Base-by-base conservation (phyloP, 1,140 invertebrate species). In the Cotesia chilonis region DNA sequence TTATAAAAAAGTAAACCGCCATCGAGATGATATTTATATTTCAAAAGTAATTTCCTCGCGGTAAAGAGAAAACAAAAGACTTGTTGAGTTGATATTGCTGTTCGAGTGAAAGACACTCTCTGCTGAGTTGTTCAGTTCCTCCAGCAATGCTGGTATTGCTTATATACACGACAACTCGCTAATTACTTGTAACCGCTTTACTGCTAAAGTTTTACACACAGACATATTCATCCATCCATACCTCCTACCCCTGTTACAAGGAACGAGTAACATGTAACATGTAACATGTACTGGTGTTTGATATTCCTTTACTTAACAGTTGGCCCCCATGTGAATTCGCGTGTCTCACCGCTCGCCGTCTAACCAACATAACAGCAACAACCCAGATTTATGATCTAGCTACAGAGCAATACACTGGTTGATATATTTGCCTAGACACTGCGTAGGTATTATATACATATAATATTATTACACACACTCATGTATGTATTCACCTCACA, bases 331-430 rank as follows among this genome's bases (percentile, higher is more conserved):
- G 68, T 41, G 63, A 66, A 71, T 66, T 59, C 10, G 47, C 60
- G 64, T 68, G 65, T 57, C 38, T 61, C 65, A 14, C 10, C 28
- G 28, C 28, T 28, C 28, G 28, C 2, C 28, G 28, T 28, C 28
- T 2, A 28, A 28, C 28, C 28, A 28, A 28, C 28, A 28, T 28
- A 28, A 28, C 28, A 28, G 28, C 1, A 10, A 51, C 20, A 60
- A 38, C 41, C 38, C 14, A 52, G 64, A 72, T 72, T 72, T 68
- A 72, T 72, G 71, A 72, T 68, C 55, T 64, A 47, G 38, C 10
- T 36, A 12, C 60, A 17, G 37, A 63, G 10, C 37, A 37, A n/a
- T 63, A 63, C 36, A 37, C 60, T 14, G 10, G 12, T 14, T 65
- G 12, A n/a, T n/a, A 38, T 36, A 55, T 55, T 6, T 28, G 12